These are phyloP conservation scores for Diceros bicornis DNA, from an alignment of 2,797 vertebrate species.

Conservation along the genomic window DNA sequence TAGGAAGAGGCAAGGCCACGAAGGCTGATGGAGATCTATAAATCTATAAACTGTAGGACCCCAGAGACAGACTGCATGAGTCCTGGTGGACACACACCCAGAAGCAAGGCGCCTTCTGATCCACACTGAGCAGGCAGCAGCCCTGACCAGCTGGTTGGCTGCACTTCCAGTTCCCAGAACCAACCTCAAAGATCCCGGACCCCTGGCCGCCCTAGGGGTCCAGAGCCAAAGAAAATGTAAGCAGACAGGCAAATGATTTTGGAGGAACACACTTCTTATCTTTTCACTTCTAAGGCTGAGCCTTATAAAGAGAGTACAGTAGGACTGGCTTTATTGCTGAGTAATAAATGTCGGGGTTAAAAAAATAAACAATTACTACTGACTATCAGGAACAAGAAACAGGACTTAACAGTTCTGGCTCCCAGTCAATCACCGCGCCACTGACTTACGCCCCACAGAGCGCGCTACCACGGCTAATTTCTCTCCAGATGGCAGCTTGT, in stretches of 20 bases:
- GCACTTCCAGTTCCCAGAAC: neutral
- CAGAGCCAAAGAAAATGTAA: neutral
- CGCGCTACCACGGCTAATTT: conserved; percentile 12
- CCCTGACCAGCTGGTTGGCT: neutral
- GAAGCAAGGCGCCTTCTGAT: neutral
- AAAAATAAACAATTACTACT: neutral
- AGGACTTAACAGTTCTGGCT: conserved; percentile 61
- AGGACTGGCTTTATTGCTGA: neutral
- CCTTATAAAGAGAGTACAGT: neutral
- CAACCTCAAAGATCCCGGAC: neutral
- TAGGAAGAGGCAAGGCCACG: neutral
- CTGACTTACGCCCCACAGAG: conserved; percentile 65
- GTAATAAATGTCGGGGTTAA: conserved; percentile 34
- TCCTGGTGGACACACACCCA: neutral
- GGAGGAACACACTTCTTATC: neutral
- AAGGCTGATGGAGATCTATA: neutral
- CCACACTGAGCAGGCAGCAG: neutral
- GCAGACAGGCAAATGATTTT: neutral
- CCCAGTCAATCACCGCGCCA: conserved; percentile 35
- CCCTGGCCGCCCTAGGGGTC: neutral
- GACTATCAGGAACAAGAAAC: conserved; percentile 28
- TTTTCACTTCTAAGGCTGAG: neutral
- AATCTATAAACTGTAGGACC: neutral
- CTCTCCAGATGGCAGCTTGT: conserved; percentile 73
- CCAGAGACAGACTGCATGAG: accelerated